These are phyloP conservation scores for Drosophila lacertosa DNA, from an alignment of 1,140 invertebrate species.

Conservation along the genomic window DNA sequence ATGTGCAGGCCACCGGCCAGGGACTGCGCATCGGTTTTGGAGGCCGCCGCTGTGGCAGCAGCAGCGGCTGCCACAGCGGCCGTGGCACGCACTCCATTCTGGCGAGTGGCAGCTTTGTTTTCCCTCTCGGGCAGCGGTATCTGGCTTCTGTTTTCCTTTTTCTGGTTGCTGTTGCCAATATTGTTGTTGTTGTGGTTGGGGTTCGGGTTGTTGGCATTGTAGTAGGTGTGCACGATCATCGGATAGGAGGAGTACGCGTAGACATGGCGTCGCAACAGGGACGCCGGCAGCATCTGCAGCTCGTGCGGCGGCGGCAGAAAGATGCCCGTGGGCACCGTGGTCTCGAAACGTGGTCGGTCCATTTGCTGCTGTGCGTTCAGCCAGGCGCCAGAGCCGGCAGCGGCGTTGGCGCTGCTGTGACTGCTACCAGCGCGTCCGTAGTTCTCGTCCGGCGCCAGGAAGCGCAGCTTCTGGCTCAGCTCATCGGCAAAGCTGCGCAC, in stretches of 20 bases:
- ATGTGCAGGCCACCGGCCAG: slow-evolving; percentile 72
- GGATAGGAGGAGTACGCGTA: slow-evolving; percentile 82
- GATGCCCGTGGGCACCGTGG: slow-evolving; percentile 90
- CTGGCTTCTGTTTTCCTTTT: slow-evolving; percentile 26
- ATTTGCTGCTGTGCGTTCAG: slow-evolving; percentile 45
- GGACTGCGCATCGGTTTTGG: slow-evolving; percentile 51
- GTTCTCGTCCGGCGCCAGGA: slow-evolving; percentile 73
- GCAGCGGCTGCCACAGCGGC: slow-evolving; percentile 51
- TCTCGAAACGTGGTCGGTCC: slow-evolving; percentile 88
- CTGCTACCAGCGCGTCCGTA: slow-evolving; percentile 37
- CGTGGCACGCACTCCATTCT: slow-evolving; percentile 66
- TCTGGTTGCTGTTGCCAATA: slow-evolving; percentile 26
- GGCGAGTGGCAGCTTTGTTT: slow-evolving; percentile 42
- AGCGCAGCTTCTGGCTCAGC: slow-evolving; percentile 74
- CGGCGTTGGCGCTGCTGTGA: slow-evolving; percentile 17
- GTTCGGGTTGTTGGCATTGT: slow-evolving; percentile 35
- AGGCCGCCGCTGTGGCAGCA: slow-evolving; percentile 37
- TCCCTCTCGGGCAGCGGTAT: slow-evolving; percentile 20
- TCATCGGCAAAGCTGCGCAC: slow-evolving; percentile 76
- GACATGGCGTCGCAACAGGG: slow-evolving; percentile 69
- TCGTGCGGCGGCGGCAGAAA: slow-evolving; percentile 91
- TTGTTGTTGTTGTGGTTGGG: slow-evolving; percentile 36
- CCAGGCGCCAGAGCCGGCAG: slow-evolving; percentile 56
- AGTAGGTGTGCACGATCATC: slow-evolving; percentile 69
- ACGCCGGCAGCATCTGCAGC: slow-evolving; percentile 86